Evolutionary conservation across 2,797 vertebrate species (phyloP).

Genomic region (Selene dorsalis): DNA sequence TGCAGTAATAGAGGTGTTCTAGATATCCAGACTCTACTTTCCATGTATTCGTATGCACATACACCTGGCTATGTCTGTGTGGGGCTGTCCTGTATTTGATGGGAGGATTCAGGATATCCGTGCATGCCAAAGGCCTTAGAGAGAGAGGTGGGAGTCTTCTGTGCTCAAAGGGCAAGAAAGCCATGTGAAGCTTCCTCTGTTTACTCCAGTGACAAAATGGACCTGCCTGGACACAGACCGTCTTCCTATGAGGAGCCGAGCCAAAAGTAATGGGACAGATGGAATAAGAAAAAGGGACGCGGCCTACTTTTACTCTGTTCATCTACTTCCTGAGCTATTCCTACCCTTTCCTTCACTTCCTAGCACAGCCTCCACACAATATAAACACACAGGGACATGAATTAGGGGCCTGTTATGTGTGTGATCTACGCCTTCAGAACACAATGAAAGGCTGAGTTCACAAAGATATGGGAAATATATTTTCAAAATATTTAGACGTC

Average conservation of each 20-base stretch:
- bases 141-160: conserved; percentile 60
- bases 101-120: conserved; percentile 71
- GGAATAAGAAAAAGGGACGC: conserved; percentile 59
- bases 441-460: conserved; percentile 73
- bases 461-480: conserved; percentile 67
- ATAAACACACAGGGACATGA: conserved; percentile 66
- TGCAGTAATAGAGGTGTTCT: conserved; percentile 3
- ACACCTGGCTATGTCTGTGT: conserved; percentile 36
- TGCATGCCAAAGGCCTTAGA: conserved; percentile 54
- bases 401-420: conserved; percentile 59
- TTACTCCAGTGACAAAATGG: conserved; percentile 80
- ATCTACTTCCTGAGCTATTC: conserved; percentile 67
- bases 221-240: conserved; percentile 64
- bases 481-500: conserved; percentile 75
- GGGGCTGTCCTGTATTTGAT: conserved; percentile 53
- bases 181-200: conserved; percentile 80
- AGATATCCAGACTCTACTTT: conserved; percentile 21
- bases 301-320: conserved; percentile 67
- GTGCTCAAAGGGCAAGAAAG: conserved; percentile 81
- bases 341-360: conserved; percentile 56
- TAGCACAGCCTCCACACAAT: conserved; percentile 49
- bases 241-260: conserved; percentile 66
- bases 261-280: conserved; percentile 63
- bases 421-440: conserved; percentile 61
- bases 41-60: conserved; percentile 18